These are phyloP conservation scores for Galemys pyrenaicus DNA, from an alignment of 2,113 vertebrate genomes.

Conservation along the genomic window DNA sequence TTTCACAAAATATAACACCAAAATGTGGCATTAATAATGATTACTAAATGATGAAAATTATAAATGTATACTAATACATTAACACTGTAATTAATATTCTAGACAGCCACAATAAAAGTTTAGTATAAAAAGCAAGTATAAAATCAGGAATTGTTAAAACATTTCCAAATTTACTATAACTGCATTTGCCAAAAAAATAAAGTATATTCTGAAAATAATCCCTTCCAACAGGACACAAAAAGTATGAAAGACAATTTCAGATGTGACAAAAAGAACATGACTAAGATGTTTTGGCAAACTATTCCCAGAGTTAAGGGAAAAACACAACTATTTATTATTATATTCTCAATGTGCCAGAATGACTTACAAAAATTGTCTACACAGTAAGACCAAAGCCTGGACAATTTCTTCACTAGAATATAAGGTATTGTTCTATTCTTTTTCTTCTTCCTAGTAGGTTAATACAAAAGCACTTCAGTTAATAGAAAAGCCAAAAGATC, in stretches of 20 bases:
- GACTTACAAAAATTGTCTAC: background rate
- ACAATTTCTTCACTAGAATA: conserved; percentile 13
- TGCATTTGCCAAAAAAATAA: background rate
- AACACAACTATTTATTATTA: background rate
- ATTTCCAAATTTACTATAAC: background rate
- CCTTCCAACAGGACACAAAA: background rate
- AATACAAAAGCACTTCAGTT: conserved; percentile 51
- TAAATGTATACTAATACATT: background rate
- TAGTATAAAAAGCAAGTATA: background rate
- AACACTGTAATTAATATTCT: background rate
- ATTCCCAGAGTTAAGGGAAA: background rate
- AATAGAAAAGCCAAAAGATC: conserved; percentile 43
- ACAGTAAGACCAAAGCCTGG: background rate
- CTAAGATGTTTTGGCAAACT: conserved; percentile 22
- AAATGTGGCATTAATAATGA: background rate
- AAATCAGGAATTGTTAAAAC: background rate
- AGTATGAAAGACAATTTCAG: background rate
- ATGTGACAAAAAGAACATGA: conserved; percentile 41
- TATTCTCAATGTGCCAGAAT: conserved; percentile 7
- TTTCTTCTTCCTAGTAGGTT: background rate
- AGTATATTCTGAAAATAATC: background rate
- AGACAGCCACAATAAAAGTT: conserved; percentile 27
- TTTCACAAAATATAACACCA: background rate
- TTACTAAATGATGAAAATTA: conserved; percentile 4
- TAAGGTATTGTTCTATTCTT: background rate